A percentile compares a stretch with the other conserved stretches of the same genome.
phyloP scores from a whole-genome alignment of 2,113 vertebrate genomes.

The Rhagologus leucostigma region DNA sequence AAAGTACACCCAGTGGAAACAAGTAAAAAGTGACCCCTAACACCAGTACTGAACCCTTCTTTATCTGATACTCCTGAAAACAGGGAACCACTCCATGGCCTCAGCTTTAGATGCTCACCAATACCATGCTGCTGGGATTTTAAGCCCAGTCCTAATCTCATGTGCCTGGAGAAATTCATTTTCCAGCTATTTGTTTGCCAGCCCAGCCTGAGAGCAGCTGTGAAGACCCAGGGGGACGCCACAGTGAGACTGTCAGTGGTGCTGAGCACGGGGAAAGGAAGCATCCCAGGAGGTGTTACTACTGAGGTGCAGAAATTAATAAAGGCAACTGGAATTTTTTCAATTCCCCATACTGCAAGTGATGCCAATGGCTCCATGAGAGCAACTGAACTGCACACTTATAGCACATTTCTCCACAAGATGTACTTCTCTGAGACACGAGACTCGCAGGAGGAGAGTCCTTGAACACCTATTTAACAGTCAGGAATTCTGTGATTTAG shows the following conservation, averaged over 20 bases:
- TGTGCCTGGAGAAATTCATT: background rate
- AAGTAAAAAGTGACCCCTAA: background rate
- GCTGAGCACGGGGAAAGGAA: background rate
- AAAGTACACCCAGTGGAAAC: background rate
- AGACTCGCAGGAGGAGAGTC: background rate
- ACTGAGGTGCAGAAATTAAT: background rate
- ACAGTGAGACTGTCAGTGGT: background rate
- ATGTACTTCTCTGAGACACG: fast-evolving
- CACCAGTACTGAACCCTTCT: background rate
- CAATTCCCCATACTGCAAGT: background rate
- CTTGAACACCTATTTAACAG: background rate
- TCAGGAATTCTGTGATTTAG: background rate
- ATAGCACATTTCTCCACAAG: background rate
- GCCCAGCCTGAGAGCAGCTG: background rate
- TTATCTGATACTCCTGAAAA: background rate
- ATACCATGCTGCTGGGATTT: background rate
- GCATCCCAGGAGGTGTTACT: background rate
- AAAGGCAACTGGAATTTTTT: background rate
- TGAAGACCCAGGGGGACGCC: background rate
- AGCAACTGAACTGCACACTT: background rate
- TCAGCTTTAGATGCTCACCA: background rate
- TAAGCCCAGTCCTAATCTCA: background rate
- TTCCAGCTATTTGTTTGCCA: background rate
- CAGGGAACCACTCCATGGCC: background rate
- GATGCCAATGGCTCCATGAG: background rate